Evolutionary conservation across 2,888 invertebrate species (phyloP), one percentile per base, ranked within the genome.

Genomic region (Euspilapteryx auroguttella): DNA sequence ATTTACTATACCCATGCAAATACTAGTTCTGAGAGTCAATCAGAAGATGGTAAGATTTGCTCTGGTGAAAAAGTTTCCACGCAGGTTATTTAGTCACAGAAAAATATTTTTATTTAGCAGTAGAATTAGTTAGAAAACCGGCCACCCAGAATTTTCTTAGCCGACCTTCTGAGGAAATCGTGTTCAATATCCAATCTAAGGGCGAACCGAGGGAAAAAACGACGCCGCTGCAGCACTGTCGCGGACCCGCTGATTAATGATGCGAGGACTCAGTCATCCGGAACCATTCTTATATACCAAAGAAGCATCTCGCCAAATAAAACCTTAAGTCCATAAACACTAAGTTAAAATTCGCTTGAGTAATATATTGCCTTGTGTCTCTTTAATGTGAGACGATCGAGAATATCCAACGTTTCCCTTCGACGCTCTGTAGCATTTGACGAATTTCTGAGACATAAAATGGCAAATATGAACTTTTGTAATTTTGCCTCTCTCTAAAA

Each of bases 401-500:
- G 65, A 69, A 71, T 69, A 71, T 65, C 68, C 66, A 73, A 63
- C 64, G 59, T 63, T 69, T 65, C 69, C 71, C 73, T 69, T 68
- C 66, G 55, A 52, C 63, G 54, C 58, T 62, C 58, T 62, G 64
- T 69, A 71, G 65, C 71, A 69, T 75, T 75, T 75, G 73, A 69
- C 69, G 68, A 71, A 66, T 71, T 69, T 68, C 68, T 65, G 58
- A 62, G 55, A 58, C 56, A 51, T 47, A 47, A 44, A 31, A 28
- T 28, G 24, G 21, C 23, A 24, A 26, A 24, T 29, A 29, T 23
- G 28, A 20, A 28, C 15, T 28, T 28, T 11, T 9, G 13, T 24
- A 12, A n/a, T n/a, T n/a, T n/a, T n/a, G n/a, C n/a, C n/a, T n/a
- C n/a, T n/a, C n/a, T n/a, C n/a, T n/a, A n/a, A n/a, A n/a, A n/a